A percentile compares a stretch with the other conserved stretches of the same genome.
Evolutionary conservation across 2,113 vertebrate genomes (phyloP).

Genomic region (Oryzias celebensis): DNA sequence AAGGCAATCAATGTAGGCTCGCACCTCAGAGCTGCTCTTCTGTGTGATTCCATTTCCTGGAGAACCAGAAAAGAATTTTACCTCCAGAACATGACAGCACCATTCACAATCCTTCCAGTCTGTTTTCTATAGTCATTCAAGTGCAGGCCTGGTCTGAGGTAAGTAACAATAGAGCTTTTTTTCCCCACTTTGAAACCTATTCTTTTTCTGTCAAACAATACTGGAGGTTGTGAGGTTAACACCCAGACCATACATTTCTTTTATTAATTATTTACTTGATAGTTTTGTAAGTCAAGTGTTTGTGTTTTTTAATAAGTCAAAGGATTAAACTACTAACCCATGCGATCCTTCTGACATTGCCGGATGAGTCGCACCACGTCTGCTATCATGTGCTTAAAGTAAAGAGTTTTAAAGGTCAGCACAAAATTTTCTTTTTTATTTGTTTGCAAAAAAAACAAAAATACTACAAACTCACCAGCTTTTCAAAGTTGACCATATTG

Average conservation of each 20-base stretch:
- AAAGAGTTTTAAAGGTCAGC: constrained; percentile 15
- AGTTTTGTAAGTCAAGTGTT: too few relatives aligned
- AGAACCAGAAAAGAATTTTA: not conserved
- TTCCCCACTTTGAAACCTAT: too few relatives aligned
- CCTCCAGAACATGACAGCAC: not conserved
- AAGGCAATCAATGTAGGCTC: constrained; percentile 85
- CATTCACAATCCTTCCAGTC: not conserved
- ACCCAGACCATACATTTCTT: too few relatives aligned
- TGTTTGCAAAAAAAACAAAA: not conserved
- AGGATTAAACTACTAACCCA: constrained; percentile 76
- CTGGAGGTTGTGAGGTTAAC: too few relatives aligned
- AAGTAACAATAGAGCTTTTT: too few relatives aligned
- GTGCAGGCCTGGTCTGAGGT: too few relatives aligned
- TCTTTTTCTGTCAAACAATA: too few relatives aligned
- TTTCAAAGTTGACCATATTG: constrained; percentile 97
- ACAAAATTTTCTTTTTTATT: not conserved
- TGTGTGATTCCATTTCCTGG: constrained; percentile 84
- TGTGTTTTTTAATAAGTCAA: not conserved
- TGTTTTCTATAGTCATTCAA: not conserved
- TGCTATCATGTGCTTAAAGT: constrained; percentile 91
- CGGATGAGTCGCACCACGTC: constrained; percentile 89
- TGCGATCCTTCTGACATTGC: constrained; percentile 89
- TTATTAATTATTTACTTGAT: too few relatives aligned
- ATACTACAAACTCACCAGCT: constrained; percentile 83
- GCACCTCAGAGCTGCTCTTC: constrained; percentile 89